Evolutionary conservation across 1,140 invertebrate genomes (phyloP).

Genomic region (Papilio machaon): DNA sequence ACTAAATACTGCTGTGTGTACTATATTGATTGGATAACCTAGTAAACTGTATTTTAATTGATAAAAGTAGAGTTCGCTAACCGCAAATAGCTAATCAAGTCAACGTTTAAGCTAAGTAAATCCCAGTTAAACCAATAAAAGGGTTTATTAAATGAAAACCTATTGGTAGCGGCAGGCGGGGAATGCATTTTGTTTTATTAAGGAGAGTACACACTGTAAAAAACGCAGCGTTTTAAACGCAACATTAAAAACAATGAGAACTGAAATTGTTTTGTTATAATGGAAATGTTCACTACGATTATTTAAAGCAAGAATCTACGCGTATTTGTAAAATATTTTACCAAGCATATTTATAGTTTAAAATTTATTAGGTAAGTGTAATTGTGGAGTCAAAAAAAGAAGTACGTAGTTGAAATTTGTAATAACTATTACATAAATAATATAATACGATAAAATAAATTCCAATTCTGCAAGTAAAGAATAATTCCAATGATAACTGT

Average conservation of each 20-base stretch:
- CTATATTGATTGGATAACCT: constrained; percentile 36
- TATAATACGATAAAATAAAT: neutral
- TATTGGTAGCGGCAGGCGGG: constrained; percentile 71
- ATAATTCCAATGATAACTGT: neutral
- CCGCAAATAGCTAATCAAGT: constrained; percentile 53
- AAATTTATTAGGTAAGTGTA: too few relatives aligned
- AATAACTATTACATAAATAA: neutral
- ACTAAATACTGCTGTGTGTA: constrained; percentile 3
- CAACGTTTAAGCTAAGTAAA: constrained; percentile 66
- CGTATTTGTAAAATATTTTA: too few relatives aligned
- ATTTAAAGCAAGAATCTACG: too few relatives aligned
- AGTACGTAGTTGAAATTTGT: too few relatives aligned
- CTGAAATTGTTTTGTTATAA: neutral
- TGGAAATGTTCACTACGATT: too few relatives aligned
- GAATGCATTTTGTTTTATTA: constrained; percentile 62
- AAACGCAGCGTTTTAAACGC: constrained; percentile 34
- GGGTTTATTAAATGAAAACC: constrained; percentile 80
- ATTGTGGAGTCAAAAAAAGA: too few relatives aligned
- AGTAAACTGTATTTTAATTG: constrained; percentile 39
- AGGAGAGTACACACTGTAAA: constrained; percentile 49
- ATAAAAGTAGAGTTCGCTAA: constrained; percentile 42
- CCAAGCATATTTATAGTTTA: too few relatives aligned
- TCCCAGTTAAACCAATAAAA: constrained; percentile 80
- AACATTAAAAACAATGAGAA: neutral
- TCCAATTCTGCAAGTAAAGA: neutral